phyloP scores from a whole-genome alignment of 2,888 invertebrate species.

The Sepioteuthis lessoniana region DNA sequence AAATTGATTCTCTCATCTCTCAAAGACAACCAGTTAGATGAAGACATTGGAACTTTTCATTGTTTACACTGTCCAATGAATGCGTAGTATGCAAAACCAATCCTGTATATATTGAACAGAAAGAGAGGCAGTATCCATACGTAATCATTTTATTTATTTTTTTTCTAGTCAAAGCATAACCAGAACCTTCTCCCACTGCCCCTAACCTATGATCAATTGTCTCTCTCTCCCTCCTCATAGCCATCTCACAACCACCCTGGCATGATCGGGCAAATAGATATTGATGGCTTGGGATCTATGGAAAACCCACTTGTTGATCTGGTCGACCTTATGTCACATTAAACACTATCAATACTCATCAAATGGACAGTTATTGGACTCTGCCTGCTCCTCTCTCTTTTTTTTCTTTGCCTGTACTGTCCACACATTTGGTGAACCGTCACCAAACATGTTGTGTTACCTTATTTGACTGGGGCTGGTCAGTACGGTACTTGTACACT shows the following conservation, averaged over 20 bases:
- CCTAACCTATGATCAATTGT: conserved; percentile 20
- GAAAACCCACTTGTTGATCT: conserved; percentile 8
- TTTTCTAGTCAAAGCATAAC: conserved; percentile 8
- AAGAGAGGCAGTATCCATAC: not conserved
- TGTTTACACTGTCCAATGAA: not conserved
- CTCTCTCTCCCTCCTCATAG: not conserved
- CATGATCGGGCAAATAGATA: conserved; percentile 23
- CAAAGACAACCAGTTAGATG: not conserved
- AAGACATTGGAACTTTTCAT: conserved; percentile 16
- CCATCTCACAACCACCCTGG: not conserved
- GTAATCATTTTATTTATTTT: not conserved
- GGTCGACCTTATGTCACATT: conserved; percentile 23
- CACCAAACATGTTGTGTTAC: conserved; percentile 11
- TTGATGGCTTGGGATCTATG: conserved; percentile 1
- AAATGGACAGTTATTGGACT: conserved; percentile 33
- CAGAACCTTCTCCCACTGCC: not conserved
- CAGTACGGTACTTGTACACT: not conserved
- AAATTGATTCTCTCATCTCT: not conserved
- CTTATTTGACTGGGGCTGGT: not conserved
- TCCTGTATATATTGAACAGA: not conserved
- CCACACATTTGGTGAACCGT: not conserved
- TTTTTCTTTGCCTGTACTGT: not conserved
- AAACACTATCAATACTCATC: not conserved
- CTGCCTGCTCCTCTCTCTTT: not conserved
- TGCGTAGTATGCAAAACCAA: not conserved